Base-by-base conservation (phyloP, 2,797 vertebrate genomes). In the Peromyscus melanophrys region DNA sequence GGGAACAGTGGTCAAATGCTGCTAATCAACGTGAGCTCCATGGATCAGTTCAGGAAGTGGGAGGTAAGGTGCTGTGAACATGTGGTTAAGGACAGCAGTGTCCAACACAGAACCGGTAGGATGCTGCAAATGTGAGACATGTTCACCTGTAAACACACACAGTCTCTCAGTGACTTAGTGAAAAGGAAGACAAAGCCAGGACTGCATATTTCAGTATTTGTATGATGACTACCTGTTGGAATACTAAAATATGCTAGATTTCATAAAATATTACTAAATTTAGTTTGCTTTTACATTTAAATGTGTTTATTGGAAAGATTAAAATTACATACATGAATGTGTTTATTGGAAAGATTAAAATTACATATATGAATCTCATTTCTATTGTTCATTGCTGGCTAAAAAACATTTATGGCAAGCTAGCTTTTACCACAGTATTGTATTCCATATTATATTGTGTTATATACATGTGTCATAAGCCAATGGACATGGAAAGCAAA, bases 271-370 rank as follows among this genome's bases (percentile, higher is more conserved):
- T 57, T 94, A 23, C 78, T 75, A 91, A 94, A 89, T 83, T 90
- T 87, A 59, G 19, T 90, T 96, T 95, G 4, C 57, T 89, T 92
- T 88, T 90, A 86, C 9, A 46, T n/a, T 84, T 94, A 84, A 89
- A 84, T 87, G 49, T 78, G n/a, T 21, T 17, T 80, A 52, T 14
- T 92, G 65, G 46, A 83, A 95, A 82, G 40, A 75, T 94, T 95
- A 67, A 92, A 91, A 67, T 92, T n/a, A 43, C 1, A 55, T 13
- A 46, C 49, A 34, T 88, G 25, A 21, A 25, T 16, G 52, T 55
- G 52, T 55, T 55, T 55, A 52, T 13, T 92, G 65, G 46, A 83
- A 95, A 82, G 40, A 75, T 94, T 95, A 67, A 92, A 91, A 61
- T 92, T n/a, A 43, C 2, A 55, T 13, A 46, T 57, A 34, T 88